Conservation (phyloP, 2,888 invertebrate species). For the Baronia brevicornis region DNA sequence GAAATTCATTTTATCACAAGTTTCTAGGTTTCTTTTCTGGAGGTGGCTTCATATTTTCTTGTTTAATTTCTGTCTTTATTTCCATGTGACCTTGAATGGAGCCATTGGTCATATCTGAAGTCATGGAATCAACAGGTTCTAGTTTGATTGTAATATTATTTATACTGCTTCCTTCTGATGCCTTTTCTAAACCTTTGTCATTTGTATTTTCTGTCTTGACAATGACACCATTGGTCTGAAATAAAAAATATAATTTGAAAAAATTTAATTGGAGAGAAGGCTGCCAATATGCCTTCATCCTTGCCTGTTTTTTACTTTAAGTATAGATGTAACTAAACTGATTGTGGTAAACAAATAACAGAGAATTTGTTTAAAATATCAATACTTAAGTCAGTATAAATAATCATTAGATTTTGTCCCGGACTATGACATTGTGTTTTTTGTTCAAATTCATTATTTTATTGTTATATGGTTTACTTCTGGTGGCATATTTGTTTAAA, state of each 20-base stretch:
- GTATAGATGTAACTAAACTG: too few relatives aligned
- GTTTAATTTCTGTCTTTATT: slow-evolving; percentile 80
- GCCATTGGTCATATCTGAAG: slow-evolving; percentile 60
- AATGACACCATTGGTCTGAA: slow-evolving; percentile 59
- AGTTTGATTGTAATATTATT: slow-evolving; percentile 65
- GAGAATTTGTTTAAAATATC: too few relatives aligned
- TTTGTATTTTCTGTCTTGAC: slow-evolving; percentile 58
- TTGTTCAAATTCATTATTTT: too few relatives aligned
- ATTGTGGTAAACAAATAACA: too few relatives aligned
- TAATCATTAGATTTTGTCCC: too few relatives aligned
- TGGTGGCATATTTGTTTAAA: too few relatives aligned
- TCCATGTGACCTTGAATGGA: slow-evolving; percentile 64
- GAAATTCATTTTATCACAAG: slow-evolving; percentile 25
- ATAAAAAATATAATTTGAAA: slow-evolving; percentile 18
- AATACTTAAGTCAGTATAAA: too few relatives aligned
- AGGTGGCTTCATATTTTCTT: slow-evolving; percentile 89
- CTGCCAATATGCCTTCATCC: too few relatives aligned
- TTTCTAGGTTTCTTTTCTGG: slow-evolving; percentile 88
- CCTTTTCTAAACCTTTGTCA: slow-evolving; percentile 54
- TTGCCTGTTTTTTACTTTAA: too few relatives aligned
- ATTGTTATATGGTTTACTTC: too few relatives aligned
- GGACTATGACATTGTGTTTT: too few relatives aligned
- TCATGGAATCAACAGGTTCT: slow-evolving; percentile 64
- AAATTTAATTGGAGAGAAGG: too few relatives aligned
- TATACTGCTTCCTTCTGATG: slow-evolving; percentile 45